Evolutionary conservation across 2,797 vertebrate genomes (phyloP).

Genomic region (Pyrocephalus nanus): DNA sequence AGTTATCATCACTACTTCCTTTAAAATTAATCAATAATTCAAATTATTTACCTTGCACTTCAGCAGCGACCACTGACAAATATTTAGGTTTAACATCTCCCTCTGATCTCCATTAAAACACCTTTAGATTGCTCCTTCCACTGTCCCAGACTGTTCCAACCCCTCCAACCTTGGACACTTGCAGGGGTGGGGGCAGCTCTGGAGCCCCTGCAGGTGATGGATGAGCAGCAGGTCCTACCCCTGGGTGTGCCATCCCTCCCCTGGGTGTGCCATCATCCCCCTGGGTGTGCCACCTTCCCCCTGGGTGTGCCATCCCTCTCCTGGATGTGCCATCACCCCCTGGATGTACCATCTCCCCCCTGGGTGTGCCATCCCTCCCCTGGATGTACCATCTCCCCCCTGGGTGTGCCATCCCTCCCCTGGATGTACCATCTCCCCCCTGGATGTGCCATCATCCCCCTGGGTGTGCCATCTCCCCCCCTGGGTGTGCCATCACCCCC

Average conservation of each 20-base stretch:
- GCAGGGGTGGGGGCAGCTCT: background rate
- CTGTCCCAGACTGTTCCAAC: background rate
- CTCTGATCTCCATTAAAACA: conserved; percentile 6
- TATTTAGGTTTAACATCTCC: background rate
- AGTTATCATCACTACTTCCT: background rate
- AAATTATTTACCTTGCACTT: background rate
- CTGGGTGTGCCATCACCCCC: too few relatives aligned
- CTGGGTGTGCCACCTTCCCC: background rate
- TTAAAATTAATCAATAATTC: background rate
- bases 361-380: too few relatives aligned
- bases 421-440: too few relatives aligned
- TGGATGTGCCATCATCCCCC: too few relatives aligned
- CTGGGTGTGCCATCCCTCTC: background rate
- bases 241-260: background rate
- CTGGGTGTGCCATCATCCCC: background rate
- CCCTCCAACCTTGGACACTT: background rate
- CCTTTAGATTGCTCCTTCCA: background rate
- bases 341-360: too few relatives aligned
- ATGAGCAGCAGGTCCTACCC: too few relatives aligned
- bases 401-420: too few relatives aligned
- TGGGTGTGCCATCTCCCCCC: too few relatives aligned
- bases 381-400: too few relatives aligned
- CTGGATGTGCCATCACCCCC: too few relatives aligned
- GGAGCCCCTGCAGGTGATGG: background rate
- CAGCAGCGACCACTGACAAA: background rate